Evolutionary conservation across 2,113 vertebrate genomes (phyloP).

Genomic region (Tapirus terrestris): DNA sequence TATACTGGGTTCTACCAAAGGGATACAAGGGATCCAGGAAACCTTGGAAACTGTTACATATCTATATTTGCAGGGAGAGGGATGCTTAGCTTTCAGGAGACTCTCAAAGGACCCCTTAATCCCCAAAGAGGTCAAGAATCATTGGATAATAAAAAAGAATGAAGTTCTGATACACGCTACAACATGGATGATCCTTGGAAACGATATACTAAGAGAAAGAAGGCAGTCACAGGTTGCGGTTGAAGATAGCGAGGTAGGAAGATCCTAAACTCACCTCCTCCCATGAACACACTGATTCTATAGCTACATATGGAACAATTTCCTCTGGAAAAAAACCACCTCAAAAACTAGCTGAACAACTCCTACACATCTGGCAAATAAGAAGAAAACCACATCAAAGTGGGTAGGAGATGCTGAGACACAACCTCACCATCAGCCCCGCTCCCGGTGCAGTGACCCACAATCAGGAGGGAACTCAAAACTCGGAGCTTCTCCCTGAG

Average conservation of each 20-base stretch:
- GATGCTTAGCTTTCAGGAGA: neutral
- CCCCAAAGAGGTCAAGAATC: neutral
- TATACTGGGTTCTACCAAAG: neutral
- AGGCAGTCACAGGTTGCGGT: neutral
- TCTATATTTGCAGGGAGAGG: neutral
- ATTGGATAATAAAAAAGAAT: neutral
- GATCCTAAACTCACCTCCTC: neutral
- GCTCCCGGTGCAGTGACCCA: neutral
- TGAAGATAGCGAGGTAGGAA: neutral
- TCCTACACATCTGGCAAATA: neutral
- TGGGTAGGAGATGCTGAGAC: neutral
- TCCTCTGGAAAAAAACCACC: neutral
- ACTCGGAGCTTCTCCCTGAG: neutral
- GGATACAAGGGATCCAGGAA: neutral
- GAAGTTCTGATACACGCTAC: neutral
- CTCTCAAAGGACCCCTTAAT: neutral
- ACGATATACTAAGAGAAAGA: neutral
- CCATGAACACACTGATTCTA: neutral
- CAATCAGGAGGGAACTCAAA: neutral
- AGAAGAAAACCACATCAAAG: neutral
- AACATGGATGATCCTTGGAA: neutral
- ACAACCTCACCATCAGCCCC: neutral
- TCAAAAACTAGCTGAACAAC: neutral
- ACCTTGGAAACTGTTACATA: neutral
- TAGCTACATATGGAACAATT: neutral